Base-by-base conservation (phyloP, 2,113 vertebrate species). In the Istiophorus platypterus region DNA sequence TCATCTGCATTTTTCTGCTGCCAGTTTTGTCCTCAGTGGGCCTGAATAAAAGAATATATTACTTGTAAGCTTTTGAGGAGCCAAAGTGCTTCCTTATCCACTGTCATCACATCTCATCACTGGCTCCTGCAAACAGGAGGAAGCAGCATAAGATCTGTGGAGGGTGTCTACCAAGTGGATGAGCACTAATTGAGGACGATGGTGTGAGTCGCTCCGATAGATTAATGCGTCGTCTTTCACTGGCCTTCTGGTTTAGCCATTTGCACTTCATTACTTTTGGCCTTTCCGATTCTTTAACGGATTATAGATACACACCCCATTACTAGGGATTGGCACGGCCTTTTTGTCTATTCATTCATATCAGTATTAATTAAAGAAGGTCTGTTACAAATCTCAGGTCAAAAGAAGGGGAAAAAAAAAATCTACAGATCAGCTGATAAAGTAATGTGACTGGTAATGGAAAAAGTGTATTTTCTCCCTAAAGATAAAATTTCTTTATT, bases 261-360 rank as follows among this genome's bases (percentile, higher is more conserved):
- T 79, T 78, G 49, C 73, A 81, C 90, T 85, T 86, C 51, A 85
- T 78, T 82, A 82, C 39, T 69, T 85, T 57, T 57, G 14, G 14
- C 42, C 22, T 68, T 77, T 78, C 34, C 68, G 67, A 24, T 78
- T 34, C 29, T 76, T 77, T 64, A 74, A 68, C 11, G 13, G 41
- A 81, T 87, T 57, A 68, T 3, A 63, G 24, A 69, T 59, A 70
- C 42, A 73, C 22, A 29, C 47, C 14, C 8, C n/a, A 31, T 59
- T 66, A 24, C 8, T 54, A 26, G 13, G 6, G n/a, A 45, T 20
- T 2, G 10, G 29, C 27, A 47, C 9, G 0, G 27, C 39, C 17
- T 34, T 51, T 26, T 65, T 74, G 26, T 54, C 14, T 10, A 13
- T 63, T 61, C 1, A 47, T 63, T 62, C 37, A 72, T 18, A 81